Base-by-base conservation (phyloP, 2,888 invertebrate species). In the Machimus rusticus region DNA sequence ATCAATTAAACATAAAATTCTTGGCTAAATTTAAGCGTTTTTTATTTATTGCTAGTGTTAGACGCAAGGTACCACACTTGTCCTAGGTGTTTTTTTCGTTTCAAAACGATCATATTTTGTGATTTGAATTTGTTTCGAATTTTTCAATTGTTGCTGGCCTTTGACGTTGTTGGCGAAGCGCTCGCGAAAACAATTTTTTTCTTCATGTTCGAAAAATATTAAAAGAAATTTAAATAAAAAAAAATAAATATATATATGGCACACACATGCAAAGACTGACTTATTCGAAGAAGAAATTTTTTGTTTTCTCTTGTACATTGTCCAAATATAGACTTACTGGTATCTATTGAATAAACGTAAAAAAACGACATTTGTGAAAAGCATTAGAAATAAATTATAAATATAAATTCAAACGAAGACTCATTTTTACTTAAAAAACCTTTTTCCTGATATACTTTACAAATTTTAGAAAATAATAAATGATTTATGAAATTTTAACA, bases 221-320 rank as follows among this genome's bases (percentile, higher is more conserved):
- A 66, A 51, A 37, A 16, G 8, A 23, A 81, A 28, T 81, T 28
- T 31, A 28, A 46, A 34, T 31, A 28, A 46, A 34, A 82, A 57
- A 31, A n/a, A 43, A 82, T 39, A 82, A 57, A 12, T n/a, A 66
- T 51, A 28, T 12, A 43, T 19, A 28, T 16, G 28, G 85, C 85
- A 85, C 85, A 85, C 85, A 85, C 85, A 85, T 85, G 85, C 85
- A 85, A 85, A 85, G 85, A 85, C 85, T 85, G 85, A 85, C 46
- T 51, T 74, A 85, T 28, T 74, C 74, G 46, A 74, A 19, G 51
- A 85, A 85, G 74, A 85, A 85, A 74, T 85, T 85, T 85, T 74
- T 74, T 79, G 43, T 31, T 79, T 79, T 79, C 85, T 85, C 74
- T 55, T 85, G 85, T 85, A 85, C 46, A 85, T 85, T 85, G 85